These are phyloP conservation scores for Vimba vimba DNA, from an alignment of 2,113 vertebrate species.

Conservation along the genomic window DNA sequence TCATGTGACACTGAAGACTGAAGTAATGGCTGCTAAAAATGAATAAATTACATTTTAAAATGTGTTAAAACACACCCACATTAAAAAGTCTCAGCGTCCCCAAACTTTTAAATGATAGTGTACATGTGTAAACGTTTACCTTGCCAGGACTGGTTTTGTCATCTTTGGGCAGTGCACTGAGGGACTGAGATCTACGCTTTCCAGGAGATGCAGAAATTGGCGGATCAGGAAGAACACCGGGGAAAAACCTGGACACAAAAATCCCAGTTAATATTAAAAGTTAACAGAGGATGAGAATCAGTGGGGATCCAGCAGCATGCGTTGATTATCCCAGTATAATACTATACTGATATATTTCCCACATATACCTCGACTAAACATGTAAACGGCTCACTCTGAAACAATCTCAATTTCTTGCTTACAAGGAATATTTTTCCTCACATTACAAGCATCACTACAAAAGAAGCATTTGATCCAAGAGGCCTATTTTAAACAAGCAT, in stretches of 20 bases:
- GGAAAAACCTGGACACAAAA: constrained; percentile 80
- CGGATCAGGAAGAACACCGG: constrained; percentile 83
- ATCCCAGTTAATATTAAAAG: background rate
- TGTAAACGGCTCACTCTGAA: background rate
- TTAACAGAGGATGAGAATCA: background rate
- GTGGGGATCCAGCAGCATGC: too few relatives aligned
- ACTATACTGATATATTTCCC: background rate
- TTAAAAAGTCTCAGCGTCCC: too few relatives aligned
- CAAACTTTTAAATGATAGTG: too few relatives aligned
- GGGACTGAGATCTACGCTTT: constrained; percentile 91
- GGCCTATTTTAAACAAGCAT: background rate
- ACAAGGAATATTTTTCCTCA: background rate
- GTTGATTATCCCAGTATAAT: background rate
- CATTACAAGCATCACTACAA: background rate
- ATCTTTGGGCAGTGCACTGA: constrained; percentile 91
- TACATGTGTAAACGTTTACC: constrained; percentile 30
- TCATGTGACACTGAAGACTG: too few relatives aligned
- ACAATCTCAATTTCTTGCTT: background rate
- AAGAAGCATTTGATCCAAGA: constrained; percentile 8
- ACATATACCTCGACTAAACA: background rate
- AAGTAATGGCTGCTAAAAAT: too few relatives aligned
- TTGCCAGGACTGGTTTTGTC: constrained; percentile 80
- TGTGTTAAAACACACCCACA: too few relatives aligned
- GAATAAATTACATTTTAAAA: too few relatives aligned
- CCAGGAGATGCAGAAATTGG: constrained; percentile 81